These are phyloP conservation scores for Tapirus terrestris DNA, from an alignment of 2,113 vertebrate genomes.

Conservation along the genomic window DNA sequence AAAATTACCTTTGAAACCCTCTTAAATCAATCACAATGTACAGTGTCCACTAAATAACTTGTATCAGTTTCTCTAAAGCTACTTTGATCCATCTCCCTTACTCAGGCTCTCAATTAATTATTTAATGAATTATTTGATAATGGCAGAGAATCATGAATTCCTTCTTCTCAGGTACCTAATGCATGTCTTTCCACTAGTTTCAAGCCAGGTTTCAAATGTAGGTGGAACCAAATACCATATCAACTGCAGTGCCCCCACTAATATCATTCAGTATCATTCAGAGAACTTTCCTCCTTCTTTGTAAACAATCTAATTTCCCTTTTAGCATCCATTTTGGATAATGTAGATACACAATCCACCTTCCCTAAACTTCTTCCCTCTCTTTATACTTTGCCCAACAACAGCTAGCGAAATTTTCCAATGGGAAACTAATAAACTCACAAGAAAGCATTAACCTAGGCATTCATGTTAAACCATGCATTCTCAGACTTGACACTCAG, in stretches of 20 bases:
- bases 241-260: neutral
- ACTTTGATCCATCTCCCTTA: neutral
- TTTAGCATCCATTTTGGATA: neutral
- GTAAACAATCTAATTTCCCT: neutral
- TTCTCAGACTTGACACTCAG: neutral
- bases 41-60: neutral
- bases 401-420: neutral
- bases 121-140: neutral
- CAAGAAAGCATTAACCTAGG: neutral
- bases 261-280: neutral
- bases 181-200: neutral
- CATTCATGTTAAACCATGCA: neutral
- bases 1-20: neutral
- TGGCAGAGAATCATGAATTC: neutral
- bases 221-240: neutral
- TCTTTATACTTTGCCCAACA: neutral
- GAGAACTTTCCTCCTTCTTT: neutral
- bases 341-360: neutral
- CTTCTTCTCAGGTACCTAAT: neutral
- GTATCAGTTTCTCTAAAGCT: conserved; percentile 8
- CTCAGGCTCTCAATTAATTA: neutral
- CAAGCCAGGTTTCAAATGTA: neutral
- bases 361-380: neutral
- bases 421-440: neutral
- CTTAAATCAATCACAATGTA: neutral